Base-by-base conservation (phyloP, 2,797 vertebrate genomes). In the Peromyscus melanophrys region DNA sequence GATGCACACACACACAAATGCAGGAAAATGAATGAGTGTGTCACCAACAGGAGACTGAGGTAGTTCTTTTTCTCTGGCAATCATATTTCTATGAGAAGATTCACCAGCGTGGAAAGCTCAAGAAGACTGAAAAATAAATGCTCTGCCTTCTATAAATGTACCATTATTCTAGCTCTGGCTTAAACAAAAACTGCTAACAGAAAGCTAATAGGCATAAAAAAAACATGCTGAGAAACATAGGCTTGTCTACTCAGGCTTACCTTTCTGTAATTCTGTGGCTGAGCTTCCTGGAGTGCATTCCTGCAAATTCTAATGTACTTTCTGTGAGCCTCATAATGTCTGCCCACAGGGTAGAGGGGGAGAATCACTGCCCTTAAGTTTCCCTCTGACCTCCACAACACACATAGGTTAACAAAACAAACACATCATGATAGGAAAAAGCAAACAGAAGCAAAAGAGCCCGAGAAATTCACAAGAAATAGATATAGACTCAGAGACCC, bases 91-190 rank as follows among this genome's bases (percentile, higher is more conserved):
- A 40, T 73, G 40, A 94, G 89, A 78, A 89, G 65, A 95, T 93
- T 97, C 40, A 75, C 46, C 73, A 90, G 0, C 12, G 31, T 86
- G 77, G 94, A 95, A 29, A 71, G 78, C 90, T 96, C 80, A 69
- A 95, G 89, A 71, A 98, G 97, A 98, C 75, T 91, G 93, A 97
- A 65, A 69, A 97, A 96, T 69, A 98, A 95, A 97, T 95, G 77
- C 57, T 95, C 92, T 97, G 81, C 78, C 93, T 95, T 95, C 95
- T 67, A 92, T 83, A 89, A 87, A 76, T 49, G 94, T 96, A 84
- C 94, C 69, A 92, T 97, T 97, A 76, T 90, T 97, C 86, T 95
- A 88, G 52, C 31, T 92, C 65, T 94, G 55, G 46, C 61, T 76
- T 96, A 55, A 96, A 92, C 90, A 95, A 94, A 91, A 97, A 65